Evolutionary conservation across 2,113 vertebrate species (phyloP).

Genomic region (Bothrops jararaca): DNA sequence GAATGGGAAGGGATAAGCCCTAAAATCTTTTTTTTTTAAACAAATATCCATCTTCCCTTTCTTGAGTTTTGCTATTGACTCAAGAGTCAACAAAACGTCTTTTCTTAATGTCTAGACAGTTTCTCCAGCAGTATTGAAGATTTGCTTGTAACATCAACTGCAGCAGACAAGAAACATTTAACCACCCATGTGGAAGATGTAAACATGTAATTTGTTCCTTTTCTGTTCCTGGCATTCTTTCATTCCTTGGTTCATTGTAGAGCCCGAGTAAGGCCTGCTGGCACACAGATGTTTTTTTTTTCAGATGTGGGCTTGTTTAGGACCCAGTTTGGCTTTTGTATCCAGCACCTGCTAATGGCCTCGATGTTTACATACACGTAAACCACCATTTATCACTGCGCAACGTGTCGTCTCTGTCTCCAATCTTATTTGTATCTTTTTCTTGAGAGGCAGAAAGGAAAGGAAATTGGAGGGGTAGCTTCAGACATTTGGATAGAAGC

Average conservation of each 20-base stretch:
- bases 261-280: slow-evolving; percentile 22
- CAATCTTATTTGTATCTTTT: background rate
- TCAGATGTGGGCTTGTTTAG: slow-evolving; percentile 28
- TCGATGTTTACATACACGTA: background rate
- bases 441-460: slow-evolving; percentile 6
- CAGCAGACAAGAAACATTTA: slow-evolving; percentile 8
- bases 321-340: background rate
- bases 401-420: slow-evolving; percentile 29
- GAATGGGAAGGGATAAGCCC: background rate
- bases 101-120: background rate
- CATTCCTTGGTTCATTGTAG: background rate
- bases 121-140: background rate
- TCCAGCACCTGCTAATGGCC: background rate
- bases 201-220: background rate
- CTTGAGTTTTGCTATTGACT: background rate
- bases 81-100: too few species aligned
- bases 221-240: background rate
- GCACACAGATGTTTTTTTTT: slow-evolving; percentile 17
- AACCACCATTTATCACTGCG: slow-evolving; percentile 37
- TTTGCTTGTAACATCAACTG: background rate
- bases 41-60: background rate
- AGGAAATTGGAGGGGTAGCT: background rate
- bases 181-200: slow-evolving; percentile 1
- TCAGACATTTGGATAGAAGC: background rate
- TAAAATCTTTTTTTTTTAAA: background rate